These are phyloP conservation scores for Drosophila suboccidentalis DNA, from an alignment of 2,888 invertebrate genomes.

Conservation along the genomic window DNA sequence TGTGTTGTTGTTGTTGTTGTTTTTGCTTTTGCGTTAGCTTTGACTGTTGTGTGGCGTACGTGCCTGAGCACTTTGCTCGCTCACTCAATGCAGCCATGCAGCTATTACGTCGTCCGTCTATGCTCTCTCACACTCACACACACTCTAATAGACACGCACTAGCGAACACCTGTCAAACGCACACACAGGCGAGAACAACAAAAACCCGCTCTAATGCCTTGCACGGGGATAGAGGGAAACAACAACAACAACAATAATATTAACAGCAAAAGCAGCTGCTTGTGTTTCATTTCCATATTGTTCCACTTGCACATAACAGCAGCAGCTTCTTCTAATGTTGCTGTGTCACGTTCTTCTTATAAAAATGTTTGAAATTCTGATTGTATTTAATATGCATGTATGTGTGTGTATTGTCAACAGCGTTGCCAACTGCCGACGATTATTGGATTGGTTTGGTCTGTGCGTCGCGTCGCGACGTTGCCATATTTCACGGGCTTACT, in stretches of 20 bases:
- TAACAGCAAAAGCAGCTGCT: constrained; percentile 57
- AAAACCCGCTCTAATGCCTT: constrained; percentile 47
- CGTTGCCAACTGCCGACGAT: constrained; percentile 61
- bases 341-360: constrained; percentile 71
- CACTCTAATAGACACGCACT: constrained; percentile 59
- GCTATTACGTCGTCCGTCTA: constrained; percentile 76
- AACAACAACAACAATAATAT: constrained; percentile 16
- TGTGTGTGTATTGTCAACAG: constrained; percentile 29
- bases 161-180: constrained; percentile 74
- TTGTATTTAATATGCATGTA: constrained; percentile 42
- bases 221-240: constrained; percentile 1
- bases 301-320: constrained; percentile 39
- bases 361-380: constrained; percentile 78
- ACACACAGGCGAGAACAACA: constrained; percentile 25
- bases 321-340: constrained; percentile 55
- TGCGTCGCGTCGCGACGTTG: constrained; percentile 70
- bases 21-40: constrained; percentile 35
- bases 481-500: constrained; percentile 74
- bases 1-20: constrained; percentile 14
- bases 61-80: constrained; percentile 54
- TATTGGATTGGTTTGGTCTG: constrained; percentile 37
- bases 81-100: constrained; percentile 76
- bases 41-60: constrained; percentile 69
- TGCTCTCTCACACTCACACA: constrained; percentile 43
- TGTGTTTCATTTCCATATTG: constrained; percentile 66